These are phyloP conservation scores for Lutjanus argentimaculatus DNA, from an alignment of 2,797 vertebrate genomes.

Conservation along the genomic window DNA sequence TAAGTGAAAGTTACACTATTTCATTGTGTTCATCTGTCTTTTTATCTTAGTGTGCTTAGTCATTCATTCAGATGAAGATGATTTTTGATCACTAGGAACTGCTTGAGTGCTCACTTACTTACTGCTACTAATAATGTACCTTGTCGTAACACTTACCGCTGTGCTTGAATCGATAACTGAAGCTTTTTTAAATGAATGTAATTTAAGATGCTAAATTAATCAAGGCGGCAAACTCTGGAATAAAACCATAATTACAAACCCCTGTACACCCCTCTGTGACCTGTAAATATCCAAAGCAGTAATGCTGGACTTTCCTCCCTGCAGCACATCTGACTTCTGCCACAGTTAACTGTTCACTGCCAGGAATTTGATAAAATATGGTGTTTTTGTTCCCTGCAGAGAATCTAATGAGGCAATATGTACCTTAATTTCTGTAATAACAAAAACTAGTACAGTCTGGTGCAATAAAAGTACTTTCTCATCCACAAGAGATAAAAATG, in stretches of 20 bases:
- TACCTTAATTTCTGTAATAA: constrained; percentile 13
- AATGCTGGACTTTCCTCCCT: constrained; percentile 49
- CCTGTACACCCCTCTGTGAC: neutral
- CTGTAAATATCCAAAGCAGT: constrained; percentile 20
- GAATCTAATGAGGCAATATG: neutral
- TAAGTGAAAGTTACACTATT: too few relatives aligned
- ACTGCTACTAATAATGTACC: too few relatives aligned
- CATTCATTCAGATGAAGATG: neutral
- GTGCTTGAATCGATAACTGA: neutral
- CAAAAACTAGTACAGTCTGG: constrained; percentile 7
- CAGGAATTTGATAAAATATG: constrained; percentile 10
- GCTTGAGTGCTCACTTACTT: neutral
- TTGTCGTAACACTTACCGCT: neutral
- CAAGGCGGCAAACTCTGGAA: neutral
- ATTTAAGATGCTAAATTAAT: neutral
- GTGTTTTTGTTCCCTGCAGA: neutral
- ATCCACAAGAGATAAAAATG: neutral
- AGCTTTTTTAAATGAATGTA: neutral
- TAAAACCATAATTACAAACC: neutral
- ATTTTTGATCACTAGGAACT: neutral
- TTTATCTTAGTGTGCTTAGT: neutral
- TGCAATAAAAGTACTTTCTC: neutral
- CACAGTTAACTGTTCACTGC: constrained; percentile 13
- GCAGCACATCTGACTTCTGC: neutral
- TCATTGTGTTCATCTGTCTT: neutral